These are phyloP conservation scores for Brenthis hecate DNA, from an alignment of 2,888 invertebrate species.

Conservation along the genomic window DNA sequence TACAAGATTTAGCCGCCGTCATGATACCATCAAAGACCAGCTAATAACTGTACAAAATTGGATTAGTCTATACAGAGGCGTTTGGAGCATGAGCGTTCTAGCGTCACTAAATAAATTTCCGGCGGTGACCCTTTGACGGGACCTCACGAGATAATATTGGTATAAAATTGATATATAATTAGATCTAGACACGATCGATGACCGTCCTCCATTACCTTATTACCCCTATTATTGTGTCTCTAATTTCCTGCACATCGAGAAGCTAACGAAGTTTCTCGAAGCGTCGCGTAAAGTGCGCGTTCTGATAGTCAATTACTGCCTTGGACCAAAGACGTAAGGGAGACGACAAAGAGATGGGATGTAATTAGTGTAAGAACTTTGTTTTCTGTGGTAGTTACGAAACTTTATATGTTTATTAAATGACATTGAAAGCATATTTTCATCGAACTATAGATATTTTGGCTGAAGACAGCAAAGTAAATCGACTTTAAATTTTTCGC, in stretches of 20 bases:
- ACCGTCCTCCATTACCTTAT: constrained; percentile 76
- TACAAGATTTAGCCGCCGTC: constrained; percentile 6
- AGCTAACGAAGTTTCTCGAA: constrained; percentile 73
- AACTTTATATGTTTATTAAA: constrained; percentile 10
- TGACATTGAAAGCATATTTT: no score
- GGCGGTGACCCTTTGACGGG: constrained; percentile 51
- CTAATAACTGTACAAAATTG: constrained; percentile 45
- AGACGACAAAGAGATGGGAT: constrained; percentile 66
- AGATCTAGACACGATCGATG: constrained; percentile 62
- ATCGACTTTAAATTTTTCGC: no score
- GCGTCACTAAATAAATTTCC: constrained; percentile 56
- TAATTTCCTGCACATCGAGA: constrained; percentile 76
- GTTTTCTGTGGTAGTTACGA: constrained; percentile 41
- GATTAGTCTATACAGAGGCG: constrained; percentile 40
- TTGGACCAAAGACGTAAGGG: constrained; percentile 61
- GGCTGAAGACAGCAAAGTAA: no score
- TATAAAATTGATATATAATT: constrained; percentile 70
- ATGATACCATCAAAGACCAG: constrained; percentile 28
- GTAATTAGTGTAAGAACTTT: constrained; percentile 70
- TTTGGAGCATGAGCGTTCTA: constrained; percentile 38
- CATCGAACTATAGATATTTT: no score
- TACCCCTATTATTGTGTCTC: constrained; percentile 78
- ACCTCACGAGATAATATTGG: constrained; percentile 58
- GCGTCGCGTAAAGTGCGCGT: constrained; percentile 67
- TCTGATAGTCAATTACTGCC: constrained; percentile 79